Percentiles rank a stretch among this genome's conserved stretches.
Evolutionary conservation across 2,888 invertebrate genomes (phyloP).

Genomic region (Hypsopygia costalis): DNA sequence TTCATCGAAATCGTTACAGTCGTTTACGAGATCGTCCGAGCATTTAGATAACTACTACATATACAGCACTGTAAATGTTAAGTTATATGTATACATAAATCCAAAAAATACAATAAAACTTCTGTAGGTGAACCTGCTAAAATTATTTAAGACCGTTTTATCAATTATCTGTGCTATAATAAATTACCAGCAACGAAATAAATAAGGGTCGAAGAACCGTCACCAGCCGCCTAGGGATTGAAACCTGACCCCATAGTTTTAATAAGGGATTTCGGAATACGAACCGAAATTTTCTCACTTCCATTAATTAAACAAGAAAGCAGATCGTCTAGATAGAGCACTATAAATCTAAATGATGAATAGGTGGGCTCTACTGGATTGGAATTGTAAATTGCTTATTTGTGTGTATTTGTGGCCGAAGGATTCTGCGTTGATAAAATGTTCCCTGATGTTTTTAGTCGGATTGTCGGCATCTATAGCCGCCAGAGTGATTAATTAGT

Average conservation of each 20-base stretch:
- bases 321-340: slow-evolving; percentile 72
- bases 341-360: slow-evolving; percentile 79
- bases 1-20: too few species aligned
- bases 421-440: slow-evolving; percentile 22
- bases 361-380: slow-evolving; percentile 63
- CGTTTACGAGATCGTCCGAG: too few species aligned
- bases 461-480: slow-evolving; percentile 18
- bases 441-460: slow-evolving; percentile 18
- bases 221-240: slow-evolving; percentile 1
- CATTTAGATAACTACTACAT: too few species aligned
- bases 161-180: background rate
- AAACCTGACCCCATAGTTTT: slow-evolving; percentile 15
- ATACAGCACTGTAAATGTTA: too few species aligned
- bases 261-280: slow-evolving; percentile 16
- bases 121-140: too few species aligned
- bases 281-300: slow-evolving; percentile 59
- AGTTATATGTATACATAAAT: too few species aligned
- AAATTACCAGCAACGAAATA: slow-evolving; percentile 3
- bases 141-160: background rate
- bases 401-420: slow-evolving; percentile 40
- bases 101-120: too few species aligned
- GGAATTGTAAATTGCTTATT: slow-evolving; percentile 74
- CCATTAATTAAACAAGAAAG: slow-evolving; percentile 76
- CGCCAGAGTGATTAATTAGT: slow-evolving; percentile 33
- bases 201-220: slow-evolving; percentile 11